phyloP scores from a whole-genome alignment of 1,140 invertebrate species.

The Plectrocnemia conspersa region DNA sequence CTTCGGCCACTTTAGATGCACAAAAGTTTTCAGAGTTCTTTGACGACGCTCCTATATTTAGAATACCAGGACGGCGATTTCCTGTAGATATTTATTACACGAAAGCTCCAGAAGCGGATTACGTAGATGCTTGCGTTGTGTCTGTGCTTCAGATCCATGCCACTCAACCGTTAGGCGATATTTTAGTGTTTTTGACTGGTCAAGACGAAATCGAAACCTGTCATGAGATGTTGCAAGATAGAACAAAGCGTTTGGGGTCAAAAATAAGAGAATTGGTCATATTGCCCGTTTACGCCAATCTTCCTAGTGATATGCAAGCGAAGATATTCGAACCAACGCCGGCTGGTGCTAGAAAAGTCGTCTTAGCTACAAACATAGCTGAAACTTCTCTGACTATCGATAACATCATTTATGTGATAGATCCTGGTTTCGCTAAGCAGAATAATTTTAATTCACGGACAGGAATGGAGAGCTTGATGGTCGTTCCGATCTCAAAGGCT shows the following conservation, averaged over 20 bases:
- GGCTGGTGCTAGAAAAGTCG: slow-evolving; percentile 89
- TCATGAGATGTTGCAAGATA: slow-evolving; percentile 87
- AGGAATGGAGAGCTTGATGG: slow-evolving; percentile 97
- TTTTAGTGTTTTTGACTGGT: slow-evolving; percentile 95
- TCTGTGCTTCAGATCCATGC: slow-evolving; percentile 97
- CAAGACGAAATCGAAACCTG: slow-evolving; percentile 96
- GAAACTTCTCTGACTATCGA: slow-evolving; percentile 99
- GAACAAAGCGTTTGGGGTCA: slow-evolving; percentile 82
- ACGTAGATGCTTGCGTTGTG: slow-evolving; percentile 94
- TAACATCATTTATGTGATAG: slow-evolving; percentile 98
- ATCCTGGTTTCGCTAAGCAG: slow-evolving; percentile 98
- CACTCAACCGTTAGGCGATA: slow-evolving; percentile 90
- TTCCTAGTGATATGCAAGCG: slow-evolving; percentile 97
- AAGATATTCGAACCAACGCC: slow-evolving; percentile 98
- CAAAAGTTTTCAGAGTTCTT: slow-evolving; percentile 98
- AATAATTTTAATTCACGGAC: slow-evolving; percentile 98
- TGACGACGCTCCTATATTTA: slow-evolving; percentile 96
- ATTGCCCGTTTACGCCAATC: slow-evolving; percentile 95
- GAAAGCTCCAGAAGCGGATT: slow-evolving; percentile 97
- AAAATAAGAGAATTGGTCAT: slow-evolving; percentile 92
- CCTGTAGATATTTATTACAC: slow-evolving; percentile 98
- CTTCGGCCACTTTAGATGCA: slow-evolving; percentile 96
- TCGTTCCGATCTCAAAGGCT: slow-evolving; percentile 96
- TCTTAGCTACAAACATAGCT: slow-evolving; percentile 98
- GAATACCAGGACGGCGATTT: slow-evolving; percentile 85